Evolutionary conservation across 2,113 vertebrate genomes (phyloP), one percentile per base, ranked within the genome.

Genomic region (Hoplias malabaricus): DNA sequence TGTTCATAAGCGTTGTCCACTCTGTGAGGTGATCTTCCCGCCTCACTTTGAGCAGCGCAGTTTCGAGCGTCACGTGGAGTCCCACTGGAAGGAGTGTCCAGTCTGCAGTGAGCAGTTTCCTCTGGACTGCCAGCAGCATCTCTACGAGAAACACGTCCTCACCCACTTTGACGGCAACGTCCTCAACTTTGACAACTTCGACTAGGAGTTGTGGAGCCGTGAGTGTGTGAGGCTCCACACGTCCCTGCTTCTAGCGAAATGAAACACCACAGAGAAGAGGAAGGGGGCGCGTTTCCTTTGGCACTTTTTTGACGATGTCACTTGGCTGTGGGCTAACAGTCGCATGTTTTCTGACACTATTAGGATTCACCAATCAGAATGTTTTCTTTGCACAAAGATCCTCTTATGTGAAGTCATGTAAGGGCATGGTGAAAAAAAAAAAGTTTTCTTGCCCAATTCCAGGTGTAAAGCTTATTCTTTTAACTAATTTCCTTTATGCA

Each of bases 51-150:
- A 98, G 81, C 97, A 99, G 93, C 93, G 90, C 88, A 97, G 96
- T 84, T 99, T 99, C 68, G 96, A 99, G 89, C 96, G 96, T 8
- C 97, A 99, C 0, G 97, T 99, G 7, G 96, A 99, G 85, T 97
- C 96, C 72, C 98, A 99, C 93, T 99, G 98, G 98, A 98, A 98
- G 87, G 94, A 98, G 57, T 99, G 98, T 73, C 98, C 98, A 1
- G 94, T 99, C 87, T 99, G 98, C 93, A 94, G 93, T 0, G 94
- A 99, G 91, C 98, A 99, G 90, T 99, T 99, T 85, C 94, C 98
- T 0, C 97, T 96, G 0, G 92, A 99, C 91, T 98, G 94, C 0
- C 93, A 97, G 85, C 98, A 99, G 92, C 93, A 92, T 33, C 93
- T 93, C 0, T 99, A 97, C 25, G 96, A 99, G 91, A 93, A 92